Evolutionary conservation across 2,797 vertebrate species (phyloP), one percentile per base, ranked within the genome.

Genomic region (Scolopax bukidnonensis): DNA sequence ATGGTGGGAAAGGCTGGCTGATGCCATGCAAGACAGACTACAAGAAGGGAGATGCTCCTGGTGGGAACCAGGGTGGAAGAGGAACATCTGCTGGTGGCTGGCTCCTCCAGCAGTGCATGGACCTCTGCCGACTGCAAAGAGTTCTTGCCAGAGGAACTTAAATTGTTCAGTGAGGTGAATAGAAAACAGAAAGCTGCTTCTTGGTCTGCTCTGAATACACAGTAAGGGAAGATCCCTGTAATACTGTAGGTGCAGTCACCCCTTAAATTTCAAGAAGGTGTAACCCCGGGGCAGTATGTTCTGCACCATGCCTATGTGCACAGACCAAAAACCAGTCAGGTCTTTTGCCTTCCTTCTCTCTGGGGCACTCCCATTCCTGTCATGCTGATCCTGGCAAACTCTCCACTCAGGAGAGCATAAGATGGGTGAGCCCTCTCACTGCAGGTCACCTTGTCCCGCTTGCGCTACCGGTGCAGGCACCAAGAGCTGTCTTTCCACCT

Each of bases 201-300:
- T 67, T 51, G 40, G 38, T 16, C 27, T 36, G 7, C 0, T 0
- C 9, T 60, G 20, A 11, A 50, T 20, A 7, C 38, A 51, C 18
- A 74, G 28, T 27, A 84, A 81, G n/a, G 25, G 54, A 78, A 36
- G 61, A 56, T 6, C 7, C 8, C 24, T 50, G 6, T 57, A 50
- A 47, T 17, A 21, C 33, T 47, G 12, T 36, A 41, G 6, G 5
- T 61, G 14, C 2, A 0, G 32, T 48, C 21, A 51, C 16, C 3
- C 3, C 19, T 28, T 40, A 41, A 57, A 69, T 69, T 69, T 36
- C 18, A 73, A 38, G 50, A 59, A 76, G 13, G 11, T 8, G 2
- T 30, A 60, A 9, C 10, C 47, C 78, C 45, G 64, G 45, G 10
- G 25, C 9, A 3, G 8, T n/a, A 19, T 11, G 5, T 36, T 69